Evolutionary conservation across 2,888 invertebrate genomes (phyloP), one percentile per base, ranked within the genome.

Genomic region (Alentia gelatinosa): DNA sequence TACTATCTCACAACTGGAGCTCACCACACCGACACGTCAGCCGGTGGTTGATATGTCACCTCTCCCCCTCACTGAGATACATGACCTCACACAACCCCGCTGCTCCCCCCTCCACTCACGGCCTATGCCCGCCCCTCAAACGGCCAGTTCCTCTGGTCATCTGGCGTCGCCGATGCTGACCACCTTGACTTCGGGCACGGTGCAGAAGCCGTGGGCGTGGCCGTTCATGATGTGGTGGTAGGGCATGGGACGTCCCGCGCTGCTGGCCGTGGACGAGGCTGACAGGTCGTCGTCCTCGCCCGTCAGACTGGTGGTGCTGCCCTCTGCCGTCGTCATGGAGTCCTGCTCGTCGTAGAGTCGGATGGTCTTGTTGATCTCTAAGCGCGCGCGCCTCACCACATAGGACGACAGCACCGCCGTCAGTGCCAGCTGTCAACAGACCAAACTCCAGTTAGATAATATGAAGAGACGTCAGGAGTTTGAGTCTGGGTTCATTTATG

Each of bases 381-480:
- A 9, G 3, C 83, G 75, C 7, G 90, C 90, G 1, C 90, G 79
- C n/a, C 90, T 15, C 47, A 90, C 90, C 30, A 90, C 83, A n/a
- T 90, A 90, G 9, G 79, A 47, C n/a, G 90, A 79, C n/a, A 90
- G 42, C 23, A 75, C 90, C 26, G 42, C 90, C 15, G 90, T 90
- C 37, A 90, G 90, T 15, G 30, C 39, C 26, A 90, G 83, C 90
- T 90, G 74, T 19, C n/a, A n/a, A n/a, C n/a, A n/a, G n/a, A n/a
- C n/a, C n/a, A n/a, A n/a, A n/a, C n/a, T n/a, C n/a, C n/a, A n/a
- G n/a, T n/a, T n/a, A n/a, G n/a, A n/a, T n/a, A n/a, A n/a, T n/a
- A n/a, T n/a, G n/a, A n/a, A n/a, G n/a, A n/a, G n/a, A n/a, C n/a
- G n/a, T n/a, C n/a, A n/a, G n/a, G n/a, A n/a, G n/a, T n/a, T n/a